phyloP scores from a whole-genome alignment of 2,113 vertebrate genomes.

The Opisthocomus hoazin region DNA sequence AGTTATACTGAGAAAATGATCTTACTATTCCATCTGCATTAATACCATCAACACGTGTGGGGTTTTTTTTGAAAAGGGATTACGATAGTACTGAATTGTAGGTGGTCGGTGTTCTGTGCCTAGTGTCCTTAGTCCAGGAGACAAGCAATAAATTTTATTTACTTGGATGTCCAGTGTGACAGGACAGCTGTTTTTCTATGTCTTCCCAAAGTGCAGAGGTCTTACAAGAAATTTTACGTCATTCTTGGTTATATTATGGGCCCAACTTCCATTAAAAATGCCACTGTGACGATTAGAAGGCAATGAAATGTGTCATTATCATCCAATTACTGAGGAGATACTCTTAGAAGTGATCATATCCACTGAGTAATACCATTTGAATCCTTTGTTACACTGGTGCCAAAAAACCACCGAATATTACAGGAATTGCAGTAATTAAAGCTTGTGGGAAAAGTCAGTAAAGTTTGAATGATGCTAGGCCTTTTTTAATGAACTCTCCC shows the following conservation, averaged over 20 bases:
- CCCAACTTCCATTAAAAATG: neutral
- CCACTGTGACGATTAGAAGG: neutral
- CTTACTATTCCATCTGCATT: neutral
- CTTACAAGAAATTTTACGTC: neutral
- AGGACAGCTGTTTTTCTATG: neutral
- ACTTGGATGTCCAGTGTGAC: neutral
- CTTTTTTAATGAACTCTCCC: neutral
- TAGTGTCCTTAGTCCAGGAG: neutral
- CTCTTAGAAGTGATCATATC: neutral
- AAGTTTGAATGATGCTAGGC: neutral
- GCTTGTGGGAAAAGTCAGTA: neutral
- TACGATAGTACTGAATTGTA: neutral
- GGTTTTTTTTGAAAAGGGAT: neutral
- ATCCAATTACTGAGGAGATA: neutral
- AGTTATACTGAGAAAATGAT: neutral
- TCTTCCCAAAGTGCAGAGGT: neutral
- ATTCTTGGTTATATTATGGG: neutral
- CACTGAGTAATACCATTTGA: neutral
- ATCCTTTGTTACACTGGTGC: neutral
- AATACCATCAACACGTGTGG: neutral
- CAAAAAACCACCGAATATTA: neutral
- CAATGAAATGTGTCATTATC: neutral
- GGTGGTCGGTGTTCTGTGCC: neutral
- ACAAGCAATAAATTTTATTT: neutral
- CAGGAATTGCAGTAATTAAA: neutral